These are phyloP conservation scores for Nipponacmea schrenckii DNA, from an alignment of 2,888 invertebrate species.

Conservation along the genomic window DNA sequence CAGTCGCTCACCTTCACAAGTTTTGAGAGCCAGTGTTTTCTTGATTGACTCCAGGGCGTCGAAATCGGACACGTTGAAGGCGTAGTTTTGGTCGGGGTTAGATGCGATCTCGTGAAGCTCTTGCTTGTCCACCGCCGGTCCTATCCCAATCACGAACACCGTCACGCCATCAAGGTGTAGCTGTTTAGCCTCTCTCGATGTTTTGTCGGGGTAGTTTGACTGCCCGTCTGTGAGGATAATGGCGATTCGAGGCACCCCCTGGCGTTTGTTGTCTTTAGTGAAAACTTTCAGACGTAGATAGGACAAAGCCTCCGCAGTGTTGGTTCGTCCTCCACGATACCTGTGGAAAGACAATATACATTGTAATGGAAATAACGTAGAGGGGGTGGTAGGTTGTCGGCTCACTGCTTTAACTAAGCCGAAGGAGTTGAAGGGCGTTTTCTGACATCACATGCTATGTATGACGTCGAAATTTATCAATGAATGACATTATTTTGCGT, in stretches of 20 bases:
- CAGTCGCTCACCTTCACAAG: conserved; percentile 22
- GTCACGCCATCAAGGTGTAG: conserved; percentile 14
- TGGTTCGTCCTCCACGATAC: conserved; percentile 31
- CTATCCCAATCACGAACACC: conserved; percentile 22
- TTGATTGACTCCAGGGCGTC: conserved; percentile 36
- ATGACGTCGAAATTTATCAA: too few species aligned
- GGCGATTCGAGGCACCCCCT: conserved; percentile 24
- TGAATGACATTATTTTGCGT: too few species aligned
- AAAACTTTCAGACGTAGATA: conserved; percentile 20
- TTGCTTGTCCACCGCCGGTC: not conserved
- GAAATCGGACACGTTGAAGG: conserved; percentile 35
- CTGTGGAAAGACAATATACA: not conserved
- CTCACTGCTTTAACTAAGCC: too few species aligned
- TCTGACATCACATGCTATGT: too few species aligned
- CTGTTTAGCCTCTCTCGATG: conserved; percentile 23
- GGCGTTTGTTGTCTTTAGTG: not conserved
- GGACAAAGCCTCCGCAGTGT: conserved; percentile 35
- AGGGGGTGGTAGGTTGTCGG: not conserved
- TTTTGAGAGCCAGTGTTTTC: conserved; percentile 36
- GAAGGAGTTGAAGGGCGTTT: too few species aligned
- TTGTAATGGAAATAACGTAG: not conserved
- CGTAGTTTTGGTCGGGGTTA: conserved; percentile 22
- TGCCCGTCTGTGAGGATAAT: conserved; percentile 40
- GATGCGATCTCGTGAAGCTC: conserved; percentile 19
- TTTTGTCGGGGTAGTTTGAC: conserved; percentile 33